phyloP scores from a whole-genome alignment of 1,140 invertebrate species.

The Panagrolaimus sp. region DNA sequence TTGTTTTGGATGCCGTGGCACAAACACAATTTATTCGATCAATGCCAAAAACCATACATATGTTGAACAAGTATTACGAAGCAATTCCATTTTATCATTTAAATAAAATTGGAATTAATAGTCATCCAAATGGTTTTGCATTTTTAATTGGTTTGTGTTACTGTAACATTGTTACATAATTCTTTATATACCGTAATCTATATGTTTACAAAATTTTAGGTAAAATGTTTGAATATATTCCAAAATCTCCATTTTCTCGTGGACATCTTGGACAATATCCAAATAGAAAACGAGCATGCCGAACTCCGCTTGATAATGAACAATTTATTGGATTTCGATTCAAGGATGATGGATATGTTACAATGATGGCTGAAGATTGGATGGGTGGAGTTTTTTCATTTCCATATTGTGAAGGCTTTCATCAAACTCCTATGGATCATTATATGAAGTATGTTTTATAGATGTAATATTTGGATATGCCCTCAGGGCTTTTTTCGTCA shows the following conservation, averaged over 20 bases:
- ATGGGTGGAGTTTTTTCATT: slow-evolving; percentile 29
- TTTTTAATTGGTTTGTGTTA: slow-evolving; percentile 32
- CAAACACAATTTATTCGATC: slow-evolving; percentile 20
- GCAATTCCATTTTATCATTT: slow-evolving; percentile 20
- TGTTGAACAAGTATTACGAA: slow-evolving; percentile 19
- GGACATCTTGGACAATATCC: not conserved
- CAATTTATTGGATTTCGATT: slow-evolving; percentile 26
- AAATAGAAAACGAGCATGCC: slow-evolving; percentile 10
- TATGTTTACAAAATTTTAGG: no score
- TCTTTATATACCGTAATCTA: no score
- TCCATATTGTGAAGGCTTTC: slow-evolving; percentile 32
- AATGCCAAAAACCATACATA: slow-evolving; percentile 20
- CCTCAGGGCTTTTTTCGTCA: no score
- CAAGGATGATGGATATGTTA: slow-evolving; percentile 18
- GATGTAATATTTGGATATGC: no score
- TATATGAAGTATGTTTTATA: slow-evolving; percentile 31
- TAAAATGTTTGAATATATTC: not conserved
- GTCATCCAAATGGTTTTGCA: slow-evolving; percentile 33
- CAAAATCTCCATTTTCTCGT: not conserved
- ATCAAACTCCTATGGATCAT: slow-evolving; percentile 17
- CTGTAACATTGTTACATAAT: not conserved
- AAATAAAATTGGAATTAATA: slow-evolving; percentile 28
- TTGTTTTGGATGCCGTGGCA: slow-evolving; percentile 26
- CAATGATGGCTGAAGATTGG: slow-evolving; percentile 29
- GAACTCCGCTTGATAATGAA: slow-evolving; percentile 23